Base-by-base conservation (phyloP, 2,888 invertebrate genomes). In the Rhingia rostrata region DNA sequence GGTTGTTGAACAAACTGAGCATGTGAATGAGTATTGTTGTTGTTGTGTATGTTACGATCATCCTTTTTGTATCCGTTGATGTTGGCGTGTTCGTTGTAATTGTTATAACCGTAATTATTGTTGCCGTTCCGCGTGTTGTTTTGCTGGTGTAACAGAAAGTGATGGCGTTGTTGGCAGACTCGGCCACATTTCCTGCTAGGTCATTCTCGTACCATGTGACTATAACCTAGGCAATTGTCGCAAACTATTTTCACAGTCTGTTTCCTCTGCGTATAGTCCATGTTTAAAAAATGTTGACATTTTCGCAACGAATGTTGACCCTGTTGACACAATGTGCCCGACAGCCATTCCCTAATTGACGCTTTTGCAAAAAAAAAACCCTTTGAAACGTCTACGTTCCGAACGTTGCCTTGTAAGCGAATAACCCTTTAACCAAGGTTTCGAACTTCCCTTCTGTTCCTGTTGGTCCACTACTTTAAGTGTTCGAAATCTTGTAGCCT, bases 291-390 rank as follows among this genome's bases (percentile, higher is more conserved):
- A 4, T 14, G 54, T 54, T 12, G 14, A 14, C 54, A 54, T 22
- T 41, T 41, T 10, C 41, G 5, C 41, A 41, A 10, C 41, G 54
- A 4, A 14, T 37, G 54, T 7, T 35, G 54, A 2, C 37, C 37
- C 7, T 54, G 12, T 5, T 37, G 14, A 56, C 54, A 56, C 54
- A 14, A 7, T n/a, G 12, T 56, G n/a, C 35, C 12, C n/a, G 33
- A 22, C 14, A 30, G 6, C 7, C 7, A 2, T 7, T 47, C 47
- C 22, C 47, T 2, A 47, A 22, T 22, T 9, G 47, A 47, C 7
- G 47, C 22, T n/a, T 47, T 47, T 7, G 47, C 47, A 0, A 47
- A 47, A 47, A 22, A 22, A 47, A 47, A n/a, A n/a, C 47, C 47
- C 30, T 4, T 22, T 0, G 47, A 14, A 9, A 10, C 41, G 3